Percentiles rank a stretch among this genome's conserved stretches.
These are phyloP conservation scores for Cephus spinipes DNA, from an alignment of 2,888 invertebrate genomes.

Conservation along the genomic window DNA sequence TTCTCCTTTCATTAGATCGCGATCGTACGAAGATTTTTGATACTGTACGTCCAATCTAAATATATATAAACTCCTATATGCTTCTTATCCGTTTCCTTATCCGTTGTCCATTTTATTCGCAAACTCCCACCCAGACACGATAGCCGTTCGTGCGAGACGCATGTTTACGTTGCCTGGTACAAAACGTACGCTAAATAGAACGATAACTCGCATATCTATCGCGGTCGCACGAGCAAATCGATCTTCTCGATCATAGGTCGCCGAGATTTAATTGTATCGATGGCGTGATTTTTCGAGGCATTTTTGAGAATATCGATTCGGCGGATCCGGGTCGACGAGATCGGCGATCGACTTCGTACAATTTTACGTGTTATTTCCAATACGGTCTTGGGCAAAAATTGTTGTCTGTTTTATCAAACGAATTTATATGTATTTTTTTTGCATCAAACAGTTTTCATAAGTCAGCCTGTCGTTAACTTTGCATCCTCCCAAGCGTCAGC, in stretches of 20 bases:
- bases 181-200: not conserved
- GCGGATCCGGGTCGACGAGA: too few species aligned
- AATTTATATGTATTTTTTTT: too few species aligned
- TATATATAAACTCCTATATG: not conserved
- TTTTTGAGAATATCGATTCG: not conserved
- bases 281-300: not conserved
- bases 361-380: too few species aligned
- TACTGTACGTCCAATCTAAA: not conserved
- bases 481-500: not conserved
- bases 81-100: slow-evolving; percentile 1
- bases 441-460: not conserved
- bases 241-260: not conserved
- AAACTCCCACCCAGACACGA: not conserved
- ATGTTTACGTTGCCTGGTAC: not conserved
- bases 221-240: not conserved
- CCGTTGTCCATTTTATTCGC: slow-evolving; percentile 26
- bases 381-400: too few species aligned
- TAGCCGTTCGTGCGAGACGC: not conserved
- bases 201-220: not conserved
- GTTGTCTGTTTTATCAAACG: too few species aligned
- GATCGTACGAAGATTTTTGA: not conserved
- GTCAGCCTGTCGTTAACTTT: not conserved
- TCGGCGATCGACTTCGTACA: too few species aligned
- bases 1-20: not conserved
- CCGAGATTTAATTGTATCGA: not conserved